Base-by-base conservation (phyloP, 2,113 vertebrate genomes). In the Microcebus ravelobensis region DNA sequence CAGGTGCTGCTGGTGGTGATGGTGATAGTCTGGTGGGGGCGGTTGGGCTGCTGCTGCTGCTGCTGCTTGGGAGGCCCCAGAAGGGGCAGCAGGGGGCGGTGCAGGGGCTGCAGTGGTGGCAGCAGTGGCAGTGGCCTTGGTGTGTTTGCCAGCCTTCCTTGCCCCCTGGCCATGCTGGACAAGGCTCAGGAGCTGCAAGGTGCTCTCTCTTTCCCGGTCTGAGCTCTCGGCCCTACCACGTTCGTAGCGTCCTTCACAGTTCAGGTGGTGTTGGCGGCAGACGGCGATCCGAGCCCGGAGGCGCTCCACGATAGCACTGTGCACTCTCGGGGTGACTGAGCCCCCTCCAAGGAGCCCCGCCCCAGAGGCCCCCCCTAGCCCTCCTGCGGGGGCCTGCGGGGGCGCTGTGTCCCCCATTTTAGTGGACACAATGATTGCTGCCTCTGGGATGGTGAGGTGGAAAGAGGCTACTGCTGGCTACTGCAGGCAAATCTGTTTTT, bases 291-390 rank as follows among this genome's bases (percentile, higher is more conserved):
- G 99, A 96, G 99, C 99, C 94, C 99, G 99, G 74, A 99, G 96
- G 87, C 99, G 99, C 98, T 99, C 99, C 98, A 99, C 99, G 50
- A 99, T 99, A 92, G 99, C 99, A 96, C 99, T 99, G 98, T 99
- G 99, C 94, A 99, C 98, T 96, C 99, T 99, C 25, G 99, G 99
- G 76, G 99, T 98, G 81, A 98, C 98, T 4, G 99, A 98, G 92
- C 99, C 99, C 90, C 98, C 95, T 96, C 98, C 98, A 82, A 98
- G 97, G 92, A 99, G 98, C 86, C 99, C 98, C 94, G 97, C 97
- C 93, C 98, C 98, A 97, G 99, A 98, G 95, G 98, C 97, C 98
- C 96, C 99, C 73, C 99, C 98, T 50, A 99, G 98, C 55, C 99
- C 99, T 93, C 99, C 98, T 34, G 99, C 98, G 23, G 99, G 98